Evolutionary conservation across 1,140 invertebrate genomes (phyloP).

Genomic region (fruit fly (Drosophila melanogaster)): DNA sequence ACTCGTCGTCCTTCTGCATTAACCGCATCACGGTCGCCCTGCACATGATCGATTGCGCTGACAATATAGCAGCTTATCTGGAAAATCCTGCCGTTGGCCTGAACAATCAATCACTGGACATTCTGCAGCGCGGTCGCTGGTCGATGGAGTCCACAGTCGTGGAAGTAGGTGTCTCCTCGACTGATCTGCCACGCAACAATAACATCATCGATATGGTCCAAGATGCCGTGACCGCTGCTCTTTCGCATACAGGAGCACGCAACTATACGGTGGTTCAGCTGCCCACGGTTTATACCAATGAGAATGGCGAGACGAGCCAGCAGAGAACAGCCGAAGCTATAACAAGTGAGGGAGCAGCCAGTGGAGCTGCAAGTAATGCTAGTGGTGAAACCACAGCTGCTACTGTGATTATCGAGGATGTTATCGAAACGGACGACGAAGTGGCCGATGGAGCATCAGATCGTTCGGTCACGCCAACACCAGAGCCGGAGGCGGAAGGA

Average conservation of each 20-base stretch:
- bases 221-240: conserved; percentile 79
- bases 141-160: conserved; percentile 84
- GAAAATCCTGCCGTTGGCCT: conserved; percentile 80
- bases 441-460: conserved; percentile 42
- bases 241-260: conserved; percentile 68
- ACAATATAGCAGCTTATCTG: conserved; percentile 82
- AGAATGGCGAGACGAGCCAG: conserved; percentile 36
- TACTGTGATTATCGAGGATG: conserved; percentile 73
- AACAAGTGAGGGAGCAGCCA: conserved; percentile 18
- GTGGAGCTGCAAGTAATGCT: conserved; percentile 27
- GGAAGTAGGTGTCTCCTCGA: conserved; percentile 83
- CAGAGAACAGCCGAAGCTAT: conserved; percentile 18
- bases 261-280: conserved; percentile 81
- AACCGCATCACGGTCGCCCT: conserved; percentile 83
- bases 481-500: conserved; percentile 26
- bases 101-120: conserved; percentile 79
- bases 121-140: conserved; percentile 79
- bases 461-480: conserved; percentile 34
- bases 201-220: conserved; percentile 83
- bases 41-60: conserved; percentile 83
- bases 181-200: conserved; percentile 80
- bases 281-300: conserved; percentile 71
- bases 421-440: conserved; percentile 66
- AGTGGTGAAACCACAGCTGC: conserved; percentile 60
- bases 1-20: conserved; percentile 83